Evolutionary conservation across 2,113 vertebrate species (phyloP), one percentile per base, ranked within the genome.

Genomic region (Aptenodytes forsteri): DNA sequence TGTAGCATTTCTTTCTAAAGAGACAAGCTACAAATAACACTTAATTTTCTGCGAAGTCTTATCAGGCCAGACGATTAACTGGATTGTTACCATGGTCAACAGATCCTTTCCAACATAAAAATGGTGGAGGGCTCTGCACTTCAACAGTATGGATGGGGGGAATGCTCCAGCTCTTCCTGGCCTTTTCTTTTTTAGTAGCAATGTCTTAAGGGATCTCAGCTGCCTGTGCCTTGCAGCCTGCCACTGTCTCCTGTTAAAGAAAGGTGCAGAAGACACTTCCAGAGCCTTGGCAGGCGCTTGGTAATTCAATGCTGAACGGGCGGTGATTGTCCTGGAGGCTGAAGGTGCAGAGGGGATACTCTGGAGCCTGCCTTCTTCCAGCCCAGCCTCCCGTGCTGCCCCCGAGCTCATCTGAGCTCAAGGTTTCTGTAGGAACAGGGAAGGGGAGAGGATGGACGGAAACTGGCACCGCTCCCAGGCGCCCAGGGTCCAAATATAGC

Each of bases 351-450:
- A 54, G 34, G 36, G 9, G 9, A 5, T 84, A 20, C 44, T 58
- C 56, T 59, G 36, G 44, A 61, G 36, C 46, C 56, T 71, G 22
- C 49, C 30, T 29, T 52, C 75, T 70, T 49, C 78, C 36, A 69
- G 25, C 44, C 54, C 49, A 38, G 82, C 85, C 77, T 87, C 65
- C 44, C 29, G 29, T 30, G 34, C 75, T 93, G 46, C 27, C 36
- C 62, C 59, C 11, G 4, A 67, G 82, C 70, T 93, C 69, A 34
- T 40, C 20, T 0, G 0, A 64, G 49, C 73, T 91, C 91, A 56
- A 62, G 89, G 87, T 95, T 96, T 95, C 91, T 97, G 91, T 87
- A 87, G 89, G 81, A 94, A 87, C 70, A 58, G 50, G 61, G 80
- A 84, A 55, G 34, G 65, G 70, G 32, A 89, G 61, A 93, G 71